These are phyloP conservation scores for Eolophus roseicapilla DNA, from an alignment of 2,113 vertebrate species.

Conservation along the genomic window DNA sequence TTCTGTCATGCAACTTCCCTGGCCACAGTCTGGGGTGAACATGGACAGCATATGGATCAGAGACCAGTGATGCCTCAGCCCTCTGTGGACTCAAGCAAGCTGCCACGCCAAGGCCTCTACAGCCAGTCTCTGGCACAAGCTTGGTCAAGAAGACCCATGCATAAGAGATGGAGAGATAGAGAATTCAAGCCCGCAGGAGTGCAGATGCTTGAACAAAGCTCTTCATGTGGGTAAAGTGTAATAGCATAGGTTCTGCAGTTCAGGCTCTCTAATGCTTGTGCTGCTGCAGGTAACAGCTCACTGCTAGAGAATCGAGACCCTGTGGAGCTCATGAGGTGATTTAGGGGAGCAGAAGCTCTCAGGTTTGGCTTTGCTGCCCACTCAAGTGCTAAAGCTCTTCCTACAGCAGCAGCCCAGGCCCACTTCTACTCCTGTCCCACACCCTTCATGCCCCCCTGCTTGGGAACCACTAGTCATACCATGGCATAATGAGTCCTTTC, in stretches of 20 bases:
- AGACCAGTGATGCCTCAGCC: background rate
- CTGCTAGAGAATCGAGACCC: background rate
- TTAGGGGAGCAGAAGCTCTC: background rate
- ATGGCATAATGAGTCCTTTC: fast-evolving
- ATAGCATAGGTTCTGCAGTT: background rate
- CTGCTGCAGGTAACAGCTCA: background rate
- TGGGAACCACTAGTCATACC: background rate
- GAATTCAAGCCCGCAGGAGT: background rate
- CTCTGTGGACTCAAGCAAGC: background rate
- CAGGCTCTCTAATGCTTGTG: background rate
- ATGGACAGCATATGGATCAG: background rate
- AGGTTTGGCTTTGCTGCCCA: background rate
- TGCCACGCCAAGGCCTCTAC: background rate
- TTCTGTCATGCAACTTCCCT: background rate
- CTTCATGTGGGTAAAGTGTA: background rate
- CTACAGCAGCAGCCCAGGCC: background rate
- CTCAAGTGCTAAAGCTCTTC: background rate
- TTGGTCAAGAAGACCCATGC: background rate
- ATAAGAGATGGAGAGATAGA: background rate
- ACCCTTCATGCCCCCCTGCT: fast-evolving
- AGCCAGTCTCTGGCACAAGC: background rate
- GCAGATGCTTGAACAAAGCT: background rate
- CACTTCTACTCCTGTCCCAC: background rate
- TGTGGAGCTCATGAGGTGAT: background rate
- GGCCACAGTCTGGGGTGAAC: background rate